phyloP scores from a whole-genome alignment of 1,140 invertebrate genomes.

The Hylaeus volcanicus region DNA sequence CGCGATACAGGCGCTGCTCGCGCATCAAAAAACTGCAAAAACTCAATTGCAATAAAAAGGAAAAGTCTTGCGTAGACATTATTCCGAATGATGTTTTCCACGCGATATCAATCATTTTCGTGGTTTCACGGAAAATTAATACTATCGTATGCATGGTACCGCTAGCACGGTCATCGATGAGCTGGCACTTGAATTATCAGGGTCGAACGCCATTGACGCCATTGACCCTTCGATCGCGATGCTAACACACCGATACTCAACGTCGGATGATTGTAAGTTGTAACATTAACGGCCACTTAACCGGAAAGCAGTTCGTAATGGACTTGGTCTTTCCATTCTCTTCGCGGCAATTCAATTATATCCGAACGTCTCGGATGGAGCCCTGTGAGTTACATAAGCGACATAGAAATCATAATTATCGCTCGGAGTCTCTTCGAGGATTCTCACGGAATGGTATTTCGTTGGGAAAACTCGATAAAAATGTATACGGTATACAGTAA shows the following conservation, averaged over 20 bases:
- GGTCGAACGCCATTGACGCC: not conserved
- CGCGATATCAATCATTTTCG: not conserved
- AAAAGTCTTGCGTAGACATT: not conserved
- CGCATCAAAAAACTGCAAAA: not conserved
- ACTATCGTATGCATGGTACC: too few species aligned
- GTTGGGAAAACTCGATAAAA: not conserved
- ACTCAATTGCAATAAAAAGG: not conserved
- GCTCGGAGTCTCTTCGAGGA: not conserved
- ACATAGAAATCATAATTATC: conserved; percentile 66
- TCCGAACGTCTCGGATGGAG: not conserved
- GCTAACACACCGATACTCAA: not conserved
- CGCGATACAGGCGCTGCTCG: not conserved
- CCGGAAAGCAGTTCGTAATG: not conserved
- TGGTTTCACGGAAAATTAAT: not conserved
- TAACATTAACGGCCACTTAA: not conserved
- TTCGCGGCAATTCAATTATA: not conserved
- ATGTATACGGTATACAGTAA: not conserved
- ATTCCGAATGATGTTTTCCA: not conserved
- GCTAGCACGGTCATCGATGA: not conserved
- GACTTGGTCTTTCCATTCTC: not conserved
- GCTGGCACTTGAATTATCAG: not conserved
- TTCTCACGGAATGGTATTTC: conserved; percentile 8
- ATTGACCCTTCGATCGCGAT: not conserved
- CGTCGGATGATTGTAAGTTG: not conserved
- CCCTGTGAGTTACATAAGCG: conserved; percentile 58